phyloP scores from a whole-genome alignment of 2,888 invertebrate species.

The Automeris io region DNA sequence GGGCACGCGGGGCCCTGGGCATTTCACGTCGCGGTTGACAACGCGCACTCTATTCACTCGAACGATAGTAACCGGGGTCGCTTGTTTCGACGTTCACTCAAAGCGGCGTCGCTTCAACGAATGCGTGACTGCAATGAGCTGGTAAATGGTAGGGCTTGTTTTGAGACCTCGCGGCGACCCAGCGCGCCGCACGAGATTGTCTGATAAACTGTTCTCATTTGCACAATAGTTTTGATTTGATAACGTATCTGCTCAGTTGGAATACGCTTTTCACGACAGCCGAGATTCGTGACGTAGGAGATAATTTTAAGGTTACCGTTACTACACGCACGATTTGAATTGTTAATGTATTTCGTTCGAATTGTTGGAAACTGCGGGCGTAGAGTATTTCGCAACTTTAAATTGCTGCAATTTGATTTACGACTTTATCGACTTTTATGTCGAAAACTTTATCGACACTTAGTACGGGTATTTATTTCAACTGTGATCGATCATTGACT shows the following conservation, averaged over 20 bases:
- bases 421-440: slow-evolving; percentile 17
- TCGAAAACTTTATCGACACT: slow-evolving; percentile 18
- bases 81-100: slow-evolving; percentile 68
- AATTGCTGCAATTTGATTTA: slow-evolving; percentile 24
- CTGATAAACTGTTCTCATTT: slow-evolving; percentile 66
- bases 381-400: slow-evolving; percentile 27
- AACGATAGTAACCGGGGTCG: slow-evolving; percentile 69
- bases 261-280: slow-evolving; percentile 55
- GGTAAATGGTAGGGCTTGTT: slow-evolving; percentile 47
- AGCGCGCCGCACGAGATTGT: slow-evolving; percentile 34
- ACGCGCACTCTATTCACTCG: slow-evolving; percentile 68
- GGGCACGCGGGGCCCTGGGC: slow-evolving; percentile 59
- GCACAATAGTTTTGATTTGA: slow-evolving; percentile 64
- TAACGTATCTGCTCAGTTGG: slow-evolving; percentile 60
- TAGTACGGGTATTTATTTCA: no score
- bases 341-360: slow-evolving; percentile 3
- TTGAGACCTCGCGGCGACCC: slow-evolving; percentile 48
- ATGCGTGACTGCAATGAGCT: slow-evolving; percentile 56
- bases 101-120: slow-evolving; percentile 56
- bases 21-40: slow-evolving; percentile 69
- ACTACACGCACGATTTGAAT: slow-evolving; percentile 8
- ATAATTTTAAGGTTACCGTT: slow-evolving; percentile 34
- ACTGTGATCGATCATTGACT: slow-evolving; percentile 30
- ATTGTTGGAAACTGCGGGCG: slow-evolving; percentile 11
- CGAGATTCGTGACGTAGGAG: slow-evolving; percentile 63